Evolutionary conservation across 2,888 invertebrate species (phyloP).

Genomic region (Microlaimidae sp.): DNA sequence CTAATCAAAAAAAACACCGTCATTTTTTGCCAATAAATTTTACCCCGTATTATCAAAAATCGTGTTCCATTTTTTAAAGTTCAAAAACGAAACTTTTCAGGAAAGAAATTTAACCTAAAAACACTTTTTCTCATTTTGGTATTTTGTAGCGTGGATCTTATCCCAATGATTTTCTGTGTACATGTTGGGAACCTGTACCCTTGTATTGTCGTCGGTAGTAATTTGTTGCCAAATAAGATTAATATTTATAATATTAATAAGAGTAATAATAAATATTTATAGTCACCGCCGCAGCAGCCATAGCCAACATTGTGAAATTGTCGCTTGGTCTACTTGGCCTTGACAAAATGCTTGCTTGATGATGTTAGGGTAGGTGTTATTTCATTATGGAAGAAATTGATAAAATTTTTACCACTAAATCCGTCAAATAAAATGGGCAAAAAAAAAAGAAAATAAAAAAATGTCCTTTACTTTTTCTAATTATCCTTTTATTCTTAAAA

Average conservation of each 20-base stretch:
- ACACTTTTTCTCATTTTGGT: no score
- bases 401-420: slow-evolving; percentile 13
- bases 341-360: slow-evolving; percentile 98
- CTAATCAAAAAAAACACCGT: no score
- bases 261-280: slow-evolving; percentile 37
- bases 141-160: no score
- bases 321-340: slow-evolving; percentile 93
- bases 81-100: no score
- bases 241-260: background rate
- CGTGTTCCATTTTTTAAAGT: no score
- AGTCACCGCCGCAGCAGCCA: slow-evolving; percentile 92
- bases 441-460: background rate
- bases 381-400: no score
- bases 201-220: slow-evolving; percentile 1
- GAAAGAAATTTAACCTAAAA: no score
- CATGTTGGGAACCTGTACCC: background rate
- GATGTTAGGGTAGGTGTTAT: slow-evolving; percentile 63
- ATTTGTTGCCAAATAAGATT: slow-evolving; percentile 8
- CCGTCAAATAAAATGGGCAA: background rate
- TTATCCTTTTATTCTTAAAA: no score
- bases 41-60: no score
- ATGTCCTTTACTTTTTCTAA: background rate
- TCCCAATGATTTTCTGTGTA: no score
- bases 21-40: no score
- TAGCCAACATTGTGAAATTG: slow-evolving; percentile 96